phyloP scores from a whole-genome alignment of 2,888 invertebrate genomes.

The Platycnemis pennipes region DNA sequence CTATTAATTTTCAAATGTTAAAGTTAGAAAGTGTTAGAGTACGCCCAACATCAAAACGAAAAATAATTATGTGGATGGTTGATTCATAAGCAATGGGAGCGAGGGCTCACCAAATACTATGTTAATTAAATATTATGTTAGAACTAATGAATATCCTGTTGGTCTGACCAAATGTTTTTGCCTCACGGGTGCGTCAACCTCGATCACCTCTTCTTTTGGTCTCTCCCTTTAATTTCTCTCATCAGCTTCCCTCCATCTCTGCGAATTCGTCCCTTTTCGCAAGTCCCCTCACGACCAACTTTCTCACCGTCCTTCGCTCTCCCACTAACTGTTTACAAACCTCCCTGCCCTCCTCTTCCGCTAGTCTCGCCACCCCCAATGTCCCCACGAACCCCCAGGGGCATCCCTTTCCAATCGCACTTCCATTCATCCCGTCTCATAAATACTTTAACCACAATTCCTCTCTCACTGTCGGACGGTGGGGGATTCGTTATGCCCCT shows the following conservation, averaged over 20 bases:
- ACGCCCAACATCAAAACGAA: too few species aligned
- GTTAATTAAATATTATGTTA: too few species aligned
- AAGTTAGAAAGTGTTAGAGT: too few species aligned
- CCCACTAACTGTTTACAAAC: neutral
- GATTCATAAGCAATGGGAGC: too few species aligned
- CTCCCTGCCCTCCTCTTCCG: neutral
- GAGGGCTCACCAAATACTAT: too few species aligned
- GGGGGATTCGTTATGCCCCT: neutral
- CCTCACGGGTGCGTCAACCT: neutral
- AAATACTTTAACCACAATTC: neutral
- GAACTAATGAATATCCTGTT: neutral
- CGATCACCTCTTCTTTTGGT: neutral
- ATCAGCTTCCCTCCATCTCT: neutral
- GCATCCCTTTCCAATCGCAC: neutral
- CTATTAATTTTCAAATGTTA: too few species aligned
- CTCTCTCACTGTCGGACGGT: neutral
- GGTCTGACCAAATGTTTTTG: neutral
- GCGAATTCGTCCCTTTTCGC: neutral
- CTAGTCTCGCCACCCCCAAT: neutral
- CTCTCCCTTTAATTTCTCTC: slow-evolving; percentile 4
- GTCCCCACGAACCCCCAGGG: neutral
- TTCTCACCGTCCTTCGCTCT: neutral
- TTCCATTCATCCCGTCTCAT: neutral
- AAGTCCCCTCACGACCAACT: neutral
- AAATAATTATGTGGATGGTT: too few species aligned